These are phyloP conservation scores for Achroia grisella DNA, from an alignment of 1,140 invertebrate genomes.

Conservation along the genomic window DNA sequence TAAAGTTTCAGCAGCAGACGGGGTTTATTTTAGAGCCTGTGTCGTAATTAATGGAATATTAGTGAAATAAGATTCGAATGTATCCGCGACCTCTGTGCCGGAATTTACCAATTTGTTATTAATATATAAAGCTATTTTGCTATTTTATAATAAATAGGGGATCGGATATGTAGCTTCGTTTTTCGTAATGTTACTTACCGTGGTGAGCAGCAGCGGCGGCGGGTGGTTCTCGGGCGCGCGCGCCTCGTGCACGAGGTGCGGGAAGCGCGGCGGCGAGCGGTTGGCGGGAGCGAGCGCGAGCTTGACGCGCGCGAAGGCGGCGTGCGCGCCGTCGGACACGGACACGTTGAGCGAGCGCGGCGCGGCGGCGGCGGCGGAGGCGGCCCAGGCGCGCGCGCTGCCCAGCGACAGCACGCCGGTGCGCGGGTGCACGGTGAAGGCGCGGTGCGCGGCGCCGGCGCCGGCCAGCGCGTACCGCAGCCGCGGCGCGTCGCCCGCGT, in stretches of 20 bases:
- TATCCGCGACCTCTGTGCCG: no score
- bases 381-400: conserved; percentile 66
- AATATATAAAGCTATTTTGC: no score
- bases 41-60: no score
- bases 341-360: conserved; percentile 82
- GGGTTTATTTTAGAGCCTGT: conserved; percentile 9
- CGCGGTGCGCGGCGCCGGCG: conserved; percentile 85
- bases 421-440: conserved; percentile 83
- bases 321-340: conserved; percentile 93
- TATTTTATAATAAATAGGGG: no score
- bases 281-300: conserved; percentile 89
- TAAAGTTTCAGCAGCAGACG: no score
- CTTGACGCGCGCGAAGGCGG: conserved; percentile 86
- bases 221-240: conserved; percentile 87
- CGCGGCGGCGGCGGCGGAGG: conserved; percentile 61
- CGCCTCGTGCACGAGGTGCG: conserved; percentile 83
- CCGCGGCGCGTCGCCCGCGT: conserved; percentile 82
- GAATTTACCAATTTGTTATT: no score
- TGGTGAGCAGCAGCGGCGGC: conserved; percentile 82
- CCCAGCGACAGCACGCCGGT: conserved; percentile 78
- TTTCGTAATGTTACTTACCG: no score
- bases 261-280: conserved; percentile 84
- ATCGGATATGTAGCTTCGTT: no score
- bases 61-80: no score
- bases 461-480: conserved; percentile 89